Evolutionary conservation across 2,888 invertebrate genomes (phyloP).

Genomic region (Colletes collaris): DNA sequence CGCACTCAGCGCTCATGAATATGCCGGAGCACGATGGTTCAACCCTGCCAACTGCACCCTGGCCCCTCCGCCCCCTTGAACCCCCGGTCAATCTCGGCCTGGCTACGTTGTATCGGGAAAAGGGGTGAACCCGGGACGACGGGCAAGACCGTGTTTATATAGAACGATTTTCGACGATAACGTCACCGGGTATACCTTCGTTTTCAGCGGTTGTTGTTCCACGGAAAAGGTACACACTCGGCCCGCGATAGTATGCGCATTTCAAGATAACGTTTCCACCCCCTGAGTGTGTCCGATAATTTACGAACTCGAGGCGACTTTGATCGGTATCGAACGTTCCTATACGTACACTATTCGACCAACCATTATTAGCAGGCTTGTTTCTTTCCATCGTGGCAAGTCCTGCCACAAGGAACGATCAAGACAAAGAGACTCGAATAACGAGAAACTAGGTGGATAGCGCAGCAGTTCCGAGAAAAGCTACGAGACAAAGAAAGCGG

Average conservation of each 20-base stretch:
- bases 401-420: no score
- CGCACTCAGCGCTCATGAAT: slow-evolving; percentile 81
- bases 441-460: no score
- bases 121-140: slow-evolving; percentile 57
- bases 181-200: slow-evolving; percentile 62
- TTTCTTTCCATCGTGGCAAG: no score
- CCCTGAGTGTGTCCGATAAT: slow-evolving; percentile 19
- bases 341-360: background rate
- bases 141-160: slow-evolving; percentile 69
- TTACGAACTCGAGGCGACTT: slow-evolving; percentile 13
- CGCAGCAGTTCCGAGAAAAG: no score
- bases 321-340: slow-evolving; percentile 4
- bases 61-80: slow-evolving; percentile 68
- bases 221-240: slow-evolving; percentile 43
- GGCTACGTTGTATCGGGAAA: slow-evolving; percentile 72
- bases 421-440: background rate
- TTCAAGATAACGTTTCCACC: slow-evolving; percentile 41
- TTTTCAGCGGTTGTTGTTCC: slow-evolving; percentile 63
- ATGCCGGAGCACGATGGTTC: slow-evolving; percentile 78
- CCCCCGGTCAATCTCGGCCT: slow-evolving; percentile 75
- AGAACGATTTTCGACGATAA: slow-evolving; percentile 69
- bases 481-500: background rate
- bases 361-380: no score
- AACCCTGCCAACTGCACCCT: slow-evolving; percentile 66
- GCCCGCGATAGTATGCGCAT: slow-evolving; percentile 38